Percentiles rank a stretch among this genome's conserved stretches.
Conservation (phyloP, 2,888 invertebrate species). For the Myathropa florea region DNA sequence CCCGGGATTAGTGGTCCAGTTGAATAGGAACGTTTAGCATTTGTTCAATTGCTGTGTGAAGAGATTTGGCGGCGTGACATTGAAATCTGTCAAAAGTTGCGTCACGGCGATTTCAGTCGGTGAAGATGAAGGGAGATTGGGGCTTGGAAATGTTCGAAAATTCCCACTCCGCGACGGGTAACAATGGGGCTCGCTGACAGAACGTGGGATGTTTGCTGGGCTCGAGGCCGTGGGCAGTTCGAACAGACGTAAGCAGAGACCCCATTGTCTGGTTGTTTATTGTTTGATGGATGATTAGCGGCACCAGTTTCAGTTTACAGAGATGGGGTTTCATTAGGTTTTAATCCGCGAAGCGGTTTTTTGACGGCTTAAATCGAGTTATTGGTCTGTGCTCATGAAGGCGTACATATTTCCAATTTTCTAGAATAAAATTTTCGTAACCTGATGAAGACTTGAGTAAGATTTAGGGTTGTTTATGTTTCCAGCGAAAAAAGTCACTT, state of each 20-base stretch:
- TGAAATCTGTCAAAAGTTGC: not conserved
- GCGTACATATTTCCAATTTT: too few relatives aligned
- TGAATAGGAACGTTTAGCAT: not conserved
- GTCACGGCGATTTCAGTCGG: not conserved
- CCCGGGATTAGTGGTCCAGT: not conserved
- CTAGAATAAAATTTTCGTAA: too few relatives aligned
- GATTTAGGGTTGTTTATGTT: too few relatives aligned
- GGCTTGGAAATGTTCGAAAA: not conserved
- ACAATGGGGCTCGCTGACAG: not conserved
- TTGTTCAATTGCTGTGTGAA: not conserved
- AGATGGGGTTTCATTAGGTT: too few relatives aligned
- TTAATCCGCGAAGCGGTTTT: too few relatives aligned
- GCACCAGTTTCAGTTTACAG: not conserved
- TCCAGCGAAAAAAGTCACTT: too few relatives aligned
- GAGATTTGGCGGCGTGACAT: not conserved
- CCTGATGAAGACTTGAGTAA: too few relatives aligned
- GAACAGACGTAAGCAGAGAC: not conserved
- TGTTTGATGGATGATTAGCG: not conserved
- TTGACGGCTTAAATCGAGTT: too few relatives aligned
- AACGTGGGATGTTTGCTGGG: not conserved
- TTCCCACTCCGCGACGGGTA: not conserved
- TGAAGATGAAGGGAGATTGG: not conserved
- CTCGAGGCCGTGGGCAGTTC: not conserved
- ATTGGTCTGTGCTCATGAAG: too few relatives aligned
- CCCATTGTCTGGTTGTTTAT: not conserved